Base-by-base conservation (phyloP, 2,797 vertebrate genomes). In the Atherinosoma microstoma region DNA sequence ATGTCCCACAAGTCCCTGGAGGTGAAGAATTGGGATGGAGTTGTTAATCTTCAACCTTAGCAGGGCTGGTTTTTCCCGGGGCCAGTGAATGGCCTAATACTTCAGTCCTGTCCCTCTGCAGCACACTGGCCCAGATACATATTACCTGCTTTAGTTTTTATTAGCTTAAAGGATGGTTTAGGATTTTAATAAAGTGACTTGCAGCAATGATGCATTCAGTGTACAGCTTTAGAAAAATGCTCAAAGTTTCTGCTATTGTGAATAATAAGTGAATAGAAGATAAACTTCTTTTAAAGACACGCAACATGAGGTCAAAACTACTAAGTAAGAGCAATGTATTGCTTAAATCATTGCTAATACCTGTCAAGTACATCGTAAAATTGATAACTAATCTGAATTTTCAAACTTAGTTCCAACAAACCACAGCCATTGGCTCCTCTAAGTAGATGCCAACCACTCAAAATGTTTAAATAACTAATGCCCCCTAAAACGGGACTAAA, bases 41-140 rank as follows among this genome's bases (percentile, higher is more conserved):
- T 59, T 86, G 79, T 89, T 91, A 80, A 91, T 89, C 86, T 89
- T 63, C 72, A 83, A 67, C 80, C 76, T 81, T 82, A 87, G 76
- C 75, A 73, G 82, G 78, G 76, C 87, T 80, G 83, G 67, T 82
- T 84, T 87, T 76, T 87, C 91, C 87, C 11, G 76, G 18, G 90
- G 92, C 91, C 79, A 89, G 76, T 78, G 78, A 67, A 63, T 83
- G 84, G 62, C 87, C 89, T 90, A 74, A 85, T 86, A 87, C 76
- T 80, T 89, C 77, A 83, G 45, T 7, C 61, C 38, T 74, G 75
- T 84, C 68, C 60, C 78, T 64, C 69, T 76, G 65, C 75, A 84
- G 66, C 82, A 87, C 30, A 83, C 85, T 92, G 87, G 73, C 92
- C 90, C 76, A 91, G 82, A 90, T 86, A 83, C 68, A 62, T 82